Base-by-base conservation (phyloP, 2,797 vertebrate genomes). In the Pangasius sanitwongsei region DNA sequence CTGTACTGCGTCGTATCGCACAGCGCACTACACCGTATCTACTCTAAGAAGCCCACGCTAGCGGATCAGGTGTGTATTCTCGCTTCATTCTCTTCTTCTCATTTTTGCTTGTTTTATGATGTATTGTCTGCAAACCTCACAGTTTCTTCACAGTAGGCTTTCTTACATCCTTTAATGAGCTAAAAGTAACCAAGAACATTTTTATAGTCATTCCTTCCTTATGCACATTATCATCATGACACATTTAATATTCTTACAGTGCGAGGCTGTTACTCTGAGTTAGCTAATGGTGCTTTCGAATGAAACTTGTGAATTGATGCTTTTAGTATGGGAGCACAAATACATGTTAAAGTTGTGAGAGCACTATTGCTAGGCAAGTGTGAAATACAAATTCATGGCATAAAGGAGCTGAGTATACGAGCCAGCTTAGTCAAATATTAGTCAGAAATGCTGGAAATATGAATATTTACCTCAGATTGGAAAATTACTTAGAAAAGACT, bases 1-100 rank as follows among this genome's bases (percentile, higher is more conserved):
- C 94, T 97, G 41, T 98, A 98, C 91, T 97, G 96, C 44, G 96
- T 98, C 87, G 93, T 97, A 57, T 96, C 97, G 75, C 97, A 98
- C 23, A 92, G 97, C 93, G 97, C 97, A 55, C 72, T 96, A 89
- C 96, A 97, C 89, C 96, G 97, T 67, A 96, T 98, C 91, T 97
- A 97, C 92, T 98, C 97, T 0, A 98, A 98, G 94, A 97, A 97
- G 41, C 95, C 95, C 25, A 94, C 90, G 2, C 92, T 98, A 50
- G 96, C 96, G 61, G 97, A 98, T 93, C 97, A 98, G 97, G 97
- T 97, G 72, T 80, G 50, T 57, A 37, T 78, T 50, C 31, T 41
- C 5, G 4, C 44, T 50, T 65, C 67, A 3, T 31, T 86, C 50
- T 8, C 59, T 65, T 6, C 0, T 34, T 28, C 6, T n/a, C 18